Conservation (phyloP, 2,797 vertebrate genomes). For the Eulemur mongoz region DNA sequence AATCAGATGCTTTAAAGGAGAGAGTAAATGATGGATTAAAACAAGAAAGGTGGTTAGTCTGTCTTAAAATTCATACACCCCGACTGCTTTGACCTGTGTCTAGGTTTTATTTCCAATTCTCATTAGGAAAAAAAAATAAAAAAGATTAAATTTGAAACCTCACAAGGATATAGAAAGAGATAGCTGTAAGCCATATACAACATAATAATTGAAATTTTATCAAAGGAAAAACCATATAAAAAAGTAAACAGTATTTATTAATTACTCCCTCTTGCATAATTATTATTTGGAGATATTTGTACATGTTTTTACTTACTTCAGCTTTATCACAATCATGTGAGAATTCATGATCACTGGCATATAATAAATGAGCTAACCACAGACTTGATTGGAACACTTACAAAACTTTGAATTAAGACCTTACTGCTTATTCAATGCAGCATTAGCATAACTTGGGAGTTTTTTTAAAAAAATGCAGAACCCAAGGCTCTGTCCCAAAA, state of each 20-base stretch:
- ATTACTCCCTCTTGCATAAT: background rate
- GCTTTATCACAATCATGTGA: background rate
- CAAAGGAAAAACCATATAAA: background rate
- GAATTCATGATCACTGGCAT: background rate
- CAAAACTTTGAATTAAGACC: background rate
- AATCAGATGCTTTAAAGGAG: background rate
- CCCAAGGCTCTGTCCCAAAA: background rate
- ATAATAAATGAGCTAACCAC: background rate
- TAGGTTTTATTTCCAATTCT: background rate
- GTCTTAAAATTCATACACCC: background rate
- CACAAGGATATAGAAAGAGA: background rate
- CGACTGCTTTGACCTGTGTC: background rate
- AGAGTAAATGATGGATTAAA: background rate
- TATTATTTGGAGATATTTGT: background rate
- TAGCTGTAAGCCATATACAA: background rate
- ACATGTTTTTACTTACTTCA: background rate
- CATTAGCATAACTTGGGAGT: background rate
- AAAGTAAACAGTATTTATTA: background rate
- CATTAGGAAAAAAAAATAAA: background rate
- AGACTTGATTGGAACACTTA: background rate
- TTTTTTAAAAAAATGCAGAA: background rate
- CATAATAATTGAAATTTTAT: background rate
- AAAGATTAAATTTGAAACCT: background rate
- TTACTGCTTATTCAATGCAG: background rate
- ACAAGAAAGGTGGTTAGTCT: background rate